A percentile compares a stretch with the other conserved stretches of the same genome.
phyloP scores from a whole-genome alignment of 2,888 invertebrate species.

The Drosophila diplacantha region DNA sequence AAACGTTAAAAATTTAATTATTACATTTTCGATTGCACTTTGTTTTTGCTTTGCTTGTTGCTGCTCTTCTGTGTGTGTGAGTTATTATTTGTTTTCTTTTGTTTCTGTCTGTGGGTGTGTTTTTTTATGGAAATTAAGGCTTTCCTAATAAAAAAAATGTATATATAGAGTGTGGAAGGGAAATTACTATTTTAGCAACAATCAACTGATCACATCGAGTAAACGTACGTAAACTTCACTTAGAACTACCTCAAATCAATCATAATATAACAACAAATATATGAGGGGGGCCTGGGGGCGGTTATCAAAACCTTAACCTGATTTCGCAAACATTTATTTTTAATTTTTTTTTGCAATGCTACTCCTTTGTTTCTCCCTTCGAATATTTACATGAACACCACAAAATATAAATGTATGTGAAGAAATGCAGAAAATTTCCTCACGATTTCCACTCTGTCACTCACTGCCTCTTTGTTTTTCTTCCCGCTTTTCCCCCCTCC shows the following conservation, averaged over 20 bases:
- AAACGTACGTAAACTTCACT: slow-evolving; percentile 48
- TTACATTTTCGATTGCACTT: slow-evolving; percentile 62
- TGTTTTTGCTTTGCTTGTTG: slow-evolving; percentile 43
- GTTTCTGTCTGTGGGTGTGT: slow-evolving; percentile 14
- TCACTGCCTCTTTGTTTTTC: slow-evolving; percentile 12
- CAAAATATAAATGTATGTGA: slow-evolving; percentile 21
- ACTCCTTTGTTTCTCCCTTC: slow-evolving; percentile 33
- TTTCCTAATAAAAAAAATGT: slow-evolving; percentile 13
- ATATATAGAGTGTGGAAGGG: slow-evolving; percentile 15
- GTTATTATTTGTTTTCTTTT: slow-evolving; percentile 17
- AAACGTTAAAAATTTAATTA: slow-evolving; percentile 54
- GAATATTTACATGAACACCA: slow-evolving; percentile 42
- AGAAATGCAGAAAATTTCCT: slow-evolving; percentile 35
- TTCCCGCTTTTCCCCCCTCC: not conserved
- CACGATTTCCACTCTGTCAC: slow-evolving; percentile 7
- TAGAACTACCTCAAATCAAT: slow-evolving; percentile 62
- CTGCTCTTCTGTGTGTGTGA: slow-evolving; percentile 30
- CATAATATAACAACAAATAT: slow-evolving; percentile 65
- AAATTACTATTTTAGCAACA: slow-evolving; percentile 56
- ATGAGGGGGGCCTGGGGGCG: slow-evolving; percentile 24
- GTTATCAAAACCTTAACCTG: slow-evolving; percentile 43
- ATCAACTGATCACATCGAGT: slow-evolving; percentile 63
- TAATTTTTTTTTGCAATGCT: not conserved
- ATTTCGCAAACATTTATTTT: slow-evolving; percentile 21
- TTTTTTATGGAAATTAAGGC: slow-evolving; percentile 22